These are phyloP conservation scores for Poecilus cupreus DNA, from an alignment of 2,888 invertebrate species.

Conservation along the genomic window DNA sequence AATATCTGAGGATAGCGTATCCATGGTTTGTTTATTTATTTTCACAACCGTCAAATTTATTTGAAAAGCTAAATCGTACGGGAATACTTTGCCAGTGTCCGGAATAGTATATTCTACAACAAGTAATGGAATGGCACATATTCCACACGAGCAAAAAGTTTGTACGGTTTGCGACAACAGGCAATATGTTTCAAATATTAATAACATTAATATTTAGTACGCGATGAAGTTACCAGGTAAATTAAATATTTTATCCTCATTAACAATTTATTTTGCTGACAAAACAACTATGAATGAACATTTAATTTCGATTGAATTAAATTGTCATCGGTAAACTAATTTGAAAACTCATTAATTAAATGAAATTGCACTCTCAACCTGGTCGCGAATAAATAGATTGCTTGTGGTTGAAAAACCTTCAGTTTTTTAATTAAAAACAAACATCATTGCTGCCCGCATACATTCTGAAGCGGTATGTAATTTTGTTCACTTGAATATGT, in stretches of 20 bases:
- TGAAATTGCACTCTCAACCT: not conserved
- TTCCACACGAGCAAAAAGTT: too few relatives aligned
- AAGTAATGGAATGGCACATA: too few relatives aligned
- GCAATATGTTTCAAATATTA: too few relatives aligned
- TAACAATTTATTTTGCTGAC: not conserved
- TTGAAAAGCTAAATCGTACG: too few relatives aligned
- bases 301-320: not conserved
- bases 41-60: too few relatives aligned
- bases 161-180: too few relatives aligned
- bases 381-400: not conserved
- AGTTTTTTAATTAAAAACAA: not conserved
- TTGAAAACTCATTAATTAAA: conserved; percentile 5
- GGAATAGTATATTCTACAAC: too few relatives aligned
- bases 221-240: too few relatives aligned
- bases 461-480: not conserved
- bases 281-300: not conserved
- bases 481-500: too few relatives aligned
- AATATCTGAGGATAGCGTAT: too few relatives aligned
- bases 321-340: not conserved
- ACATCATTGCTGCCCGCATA: not conserved
- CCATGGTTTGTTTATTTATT: too few relatives aligned
- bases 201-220: not conserved
- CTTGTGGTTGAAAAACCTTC: not conserved
- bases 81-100: too few relatives aligned
- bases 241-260: not conserved